Evolutionary conservation across 2,113 vertebrate species (phyloP), one percentile per base, ranked within the genome.

Genomic region (Hystrix brachyura): DNA sequence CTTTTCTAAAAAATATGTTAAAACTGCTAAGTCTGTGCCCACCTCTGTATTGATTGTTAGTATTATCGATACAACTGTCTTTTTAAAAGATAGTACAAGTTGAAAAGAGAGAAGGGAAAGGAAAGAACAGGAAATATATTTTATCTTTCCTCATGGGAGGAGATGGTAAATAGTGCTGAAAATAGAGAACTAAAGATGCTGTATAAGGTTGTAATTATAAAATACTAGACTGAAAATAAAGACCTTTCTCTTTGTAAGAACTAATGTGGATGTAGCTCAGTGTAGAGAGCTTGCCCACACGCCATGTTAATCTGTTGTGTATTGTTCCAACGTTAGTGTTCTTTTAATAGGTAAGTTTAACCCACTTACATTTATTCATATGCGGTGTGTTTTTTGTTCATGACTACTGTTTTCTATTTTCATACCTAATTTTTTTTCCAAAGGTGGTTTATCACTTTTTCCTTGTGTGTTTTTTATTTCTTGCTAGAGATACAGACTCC

Each of bases 81-180:
- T 71, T 72, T 5, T 29, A 79, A 84, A 87, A 72, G 64, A 64
- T 12, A 91, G 13, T 79, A 17, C 19, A 72, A 23, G 4, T 72
- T 53, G 60, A 83, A 38, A 84, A 87, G 74, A 74, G 27, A 38
- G 34, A 69, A 87, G 46, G 25, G 34, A 71, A 87, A 48, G 27
- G 62, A 11, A 76, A 32, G 38, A 65, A 17, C 78, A 89, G 19
- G 34, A 94, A 80, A 90, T 93, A 84, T 4, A 65, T 67, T 86
- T 74, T 72, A 78, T 60, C 38, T 86, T 93, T 95, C 59, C 29
- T 76, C 2, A 2, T 59, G 60, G 38, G 64, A 64, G 76, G 87
- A 76, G 21, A 62, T 90, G 69, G n/a, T 84, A 92, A 85, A 85
- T 65, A 62, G 21, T 86, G 12, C 71, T 92, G 34, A 85, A 92